A percentile compares a stretch with the other conserved stretches of the same genome.
These are phyloP conservation scores for Alentia gelatinosa DNA, from an alignment of 2,888 invertebrate genomes.

Conservation along the genomic window DNA sequence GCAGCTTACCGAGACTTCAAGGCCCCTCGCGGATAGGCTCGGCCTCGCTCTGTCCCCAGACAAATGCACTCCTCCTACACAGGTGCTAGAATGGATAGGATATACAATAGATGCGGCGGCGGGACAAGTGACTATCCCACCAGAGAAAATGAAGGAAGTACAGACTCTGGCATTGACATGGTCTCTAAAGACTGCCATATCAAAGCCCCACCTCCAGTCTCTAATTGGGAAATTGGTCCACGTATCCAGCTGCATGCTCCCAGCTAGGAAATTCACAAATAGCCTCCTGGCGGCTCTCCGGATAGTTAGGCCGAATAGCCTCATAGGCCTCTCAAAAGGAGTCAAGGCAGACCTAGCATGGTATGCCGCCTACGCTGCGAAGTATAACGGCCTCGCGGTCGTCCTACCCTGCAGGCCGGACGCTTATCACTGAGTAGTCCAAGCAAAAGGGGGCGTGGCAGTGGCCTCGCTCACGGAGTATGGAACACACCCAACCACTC, in stretches of 20 bases:
- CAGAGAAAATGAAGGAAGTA: background rate
- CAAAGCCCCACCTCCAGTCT: background rate
- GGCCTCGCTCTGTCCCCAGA: no score
- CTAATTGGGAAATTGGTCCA: background rate
- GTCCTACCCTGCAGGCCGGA: no score
- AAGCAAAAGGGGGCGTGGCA: no score
- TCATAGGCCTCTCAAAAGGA: background rate
- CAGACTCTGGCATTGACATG: background rate
- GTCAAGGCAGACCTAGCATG: background rate
- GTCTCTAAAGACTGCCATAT: background rate
- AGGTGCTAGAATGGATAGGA: background rate
- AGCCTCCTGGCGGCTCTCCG: background rate
- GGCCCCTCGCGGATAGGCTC: no score
- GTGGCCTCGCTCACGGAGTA: no score
- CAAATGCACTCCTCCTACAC: background rate
- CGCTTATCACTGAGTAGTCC: no score
- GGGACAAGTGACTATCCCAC: background rate
- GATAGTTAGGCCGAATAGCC: background rate
- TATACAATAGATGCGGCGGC: background rate
- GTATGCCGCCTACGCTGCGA: background rate
- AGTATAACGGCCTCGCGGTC: no score
- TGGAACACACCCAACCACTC: no score
- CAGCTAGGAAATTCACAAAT: background rate
- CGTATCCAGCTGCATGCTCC: background rate
- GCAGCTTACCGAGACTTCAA: no score